Evolutionary conservation across 2,797 vertebrate genomes (phyloP).

Genomic region (Cossypha niveicapilla): DNA sequence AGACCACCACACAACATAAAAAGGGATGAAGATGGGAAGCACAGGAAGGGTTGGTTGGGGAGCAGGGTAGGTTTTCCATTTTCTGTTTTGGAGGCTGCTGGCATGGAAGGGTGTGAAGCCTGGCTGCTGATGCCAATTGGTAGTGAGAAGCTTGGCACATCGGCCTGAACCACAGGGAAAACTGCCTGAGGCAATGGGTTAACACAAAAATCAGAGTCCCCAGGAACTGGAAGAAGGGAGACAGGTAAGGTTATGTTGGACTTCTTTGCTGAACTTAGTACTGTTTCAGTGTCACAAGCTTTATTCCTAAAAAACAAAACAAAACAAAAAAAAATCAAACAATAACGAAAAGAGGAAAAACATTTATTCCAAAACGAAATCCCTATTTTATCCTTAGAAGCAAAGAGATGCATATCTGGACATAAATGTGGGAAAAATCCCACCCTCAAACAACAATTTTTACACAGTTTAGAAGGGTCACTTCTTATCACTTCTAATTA

Average conservation of each 20-base stretch:
- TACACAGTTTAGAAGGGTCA: not conserved
- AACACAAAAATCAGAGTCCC: constrained; percentile 63
- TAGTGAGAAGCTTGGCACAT: constrained; percentile 13
- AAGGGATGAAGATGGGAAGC: constrained; percentile 84
- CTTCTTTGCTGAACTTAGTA: not conserved
- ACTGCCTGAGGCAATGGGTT: constrained; percentile 56
- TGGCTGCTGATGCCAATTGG: constrained; percentile 34
- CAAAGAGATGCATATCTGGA: not conserved
- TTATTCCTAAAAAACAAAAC: constrained; percentile 29
- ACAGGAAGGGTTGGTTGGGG: constrained; percentile 76
- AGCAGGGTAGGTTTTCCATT: constrained; percentile 42
- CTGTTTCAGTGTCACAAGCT: not conserved
- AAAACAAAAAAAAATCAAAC: not conserved
- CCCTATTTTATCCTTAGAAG: not conserved
- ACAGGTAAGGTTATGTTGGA: not conserved
- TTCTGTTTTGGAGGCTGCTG: constrained; percentile 27
- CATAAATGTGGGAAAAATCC: not conserved
- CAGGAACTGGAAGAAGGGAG: constrained; percentile 37
- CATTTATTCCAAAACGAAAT: not conserved
- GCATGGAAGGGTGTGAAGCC: not conserved
- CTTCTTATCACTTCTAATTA: not conserved
- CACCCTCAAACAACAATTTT: not conserved
- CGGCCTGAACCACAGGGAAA: constrained; percentile 41
- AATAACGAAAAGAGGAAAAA: not conserved
- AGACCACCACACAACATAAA: constrained; percentile 82